A percentile compares a stretch with the other conserved stretches of the same genome.
phyloP scores from a whole-genome alignment of 2,113 vertebrate genomes.

The Sceloporus tristichus region DNA sequence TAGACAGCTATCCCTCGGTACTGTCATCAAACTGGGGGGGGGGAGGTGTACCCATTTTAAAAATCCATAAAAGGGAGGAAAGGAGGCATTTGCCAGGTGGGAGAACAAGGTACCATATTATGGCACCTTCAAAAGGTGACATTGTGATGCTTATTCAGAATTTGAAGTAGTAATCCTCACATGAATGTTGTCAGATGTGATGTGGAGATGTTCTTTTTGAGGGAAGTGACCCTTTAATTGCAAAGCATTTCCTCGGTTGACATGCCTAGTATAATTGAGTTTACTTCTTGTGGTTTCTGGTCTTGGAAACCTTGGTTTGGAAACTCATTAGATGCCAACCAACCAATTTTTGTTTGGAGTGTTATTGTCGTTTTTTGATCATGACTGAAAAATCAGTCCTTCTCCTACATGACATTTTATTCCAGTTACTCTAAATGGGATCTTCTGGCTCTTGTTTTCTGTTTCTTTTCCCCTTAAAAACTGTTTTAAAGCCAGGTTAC shows the following conservation, averaged over 20 bases:
- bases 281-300: background rate
- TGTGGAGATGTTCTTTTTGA: no score
- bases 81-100: background rate
- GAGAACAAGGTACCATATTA: background rate
- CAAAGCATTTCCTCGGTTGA: background rate
- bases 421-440: background rate
- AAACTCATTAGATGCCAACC: conserved; percentile 1
- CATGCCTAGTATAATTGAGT: background rate
- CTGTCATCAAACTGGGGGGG: no score
- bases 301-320: background rate
- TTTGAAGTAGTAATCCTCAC: background rate
- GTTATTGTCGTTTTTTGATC: background rate
- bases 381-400: background rate
- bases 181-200: background rate
- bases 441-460: conserved; percentile 1
- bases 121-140: background rate
- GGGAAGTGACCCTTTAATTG: background rate
- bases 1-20: no score
- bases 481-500: background rate
- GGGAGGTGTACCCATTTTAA: no score
- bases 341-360: background rate
- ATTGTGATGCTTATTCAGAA: no score
- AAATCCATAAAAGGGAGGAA: background rate
- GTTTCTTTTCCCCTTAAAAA: conserved; percentile 3
- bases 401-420: background rate